phyloP scores from a whole-genome alignment of 2,888 invertebrate genomes.

The Drosophila mimetica region DNA sequence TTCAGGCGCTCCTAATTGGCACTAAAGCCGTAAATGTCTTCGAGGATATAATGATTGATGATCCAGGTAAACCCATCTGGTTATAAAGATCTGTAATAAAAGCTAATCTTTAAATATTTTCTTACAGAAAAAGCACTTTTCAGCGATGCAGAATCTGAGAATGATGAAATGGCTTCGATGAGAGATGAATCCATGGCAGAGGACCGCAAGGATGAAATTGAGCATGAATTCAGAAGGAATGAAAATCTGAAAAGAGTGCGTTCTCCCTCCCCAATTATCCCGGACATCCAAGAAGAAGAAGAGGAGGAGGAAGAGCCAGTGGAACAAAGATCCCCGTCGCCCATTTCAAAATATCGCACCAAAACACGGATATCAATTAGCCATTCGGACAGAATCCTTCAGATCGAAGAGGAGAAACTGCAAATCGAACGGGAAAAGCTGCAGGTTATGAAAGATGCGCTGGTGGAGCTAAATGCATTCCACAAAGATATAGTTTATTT shows the following conservation, averaged over 20 bases:
- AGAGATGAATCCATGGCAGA: constrained; percentile 1
- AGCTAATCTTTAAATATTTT: neutral
- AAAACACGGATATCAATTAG: neutral
- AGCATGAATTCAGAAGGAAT: constrained; percentile 1
- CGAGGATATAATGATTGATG: constrained; percentile 49
- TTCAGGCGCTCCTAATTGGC: constrained; percentile 45
- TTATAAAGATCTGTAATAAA: neutral
- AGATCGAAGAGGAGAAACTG: constrained; percentile 62
- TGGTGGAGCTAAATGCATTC: constrained; percentile 10
- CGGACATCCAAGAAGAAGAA: constrained; percentile 4
- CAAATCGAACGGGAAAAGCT: constrained; percentile 53
- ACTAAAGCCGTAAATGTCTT: constrained; percentile 38
- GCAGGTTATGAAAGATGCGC: constrained; percentile 56
- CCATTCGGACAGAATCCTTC: constrained; percentile 22
- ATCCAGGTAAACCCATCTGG: constrained; percentile 38
- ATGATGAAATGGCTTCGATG: constrained; percentile 15
- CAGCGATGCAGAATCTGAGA: constrained; percentile 4
- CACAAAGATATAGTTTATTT: constrained; percentile 13
- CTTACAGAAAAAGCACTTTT: neutral
- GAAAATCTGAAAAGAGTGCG: neutral
- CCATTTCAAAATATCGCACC: neutral
- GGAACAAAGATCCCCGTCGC: neutral
- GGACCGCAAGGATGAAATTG: neutral
- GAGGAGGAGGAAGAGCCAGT: constrained; percentile 6
- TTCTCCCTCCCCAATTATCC: neutral